Base-by-base conservation (phyloP, 2,888 invertebrate species). In the Lymantria monacha region DNA sequence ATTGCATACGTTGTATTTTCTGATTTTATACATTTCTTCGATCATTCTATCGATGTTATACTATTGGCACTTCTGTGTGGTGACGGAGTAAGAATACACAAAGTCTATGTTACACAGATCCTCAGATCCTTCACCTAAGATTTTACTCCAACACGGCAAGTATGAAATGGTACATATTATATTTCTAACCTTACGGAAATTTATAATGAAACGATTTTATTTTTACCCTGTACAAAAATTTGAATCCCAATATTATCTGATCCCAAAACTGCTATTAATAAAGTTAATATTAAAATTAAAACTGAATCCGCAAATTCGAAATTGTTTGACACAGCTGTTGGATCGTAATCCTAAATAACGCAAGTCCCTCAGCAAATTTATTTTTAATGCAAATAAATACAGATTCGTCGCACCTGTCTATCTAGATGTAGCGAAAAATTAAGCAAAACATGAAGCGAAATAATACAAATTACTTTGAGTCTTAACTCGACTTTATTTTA, bases 381-480 rank as follows among this genome's bases (percentile, higher is more conserved):
- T 86, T 87, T 87, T 87, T 86, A 85, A 87, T 87, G 85, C 87
- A 88, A 88, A 88, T 87, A 87, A 87, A 87, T 87, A 87, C 86
- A 87, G 85, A 81, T 83, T 85, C 80, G 81, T 85, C 85, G 83
- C 88, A 88, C 87, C 88, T 87, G 87, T 79, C 81, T 73, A 82
- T 81, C 84, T 83, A 78, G 81, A 74, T 84, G 84, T 82, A 79
- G 76, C 81, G 84, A 79, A 85, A 85, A 86, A 87, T 87, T 87
- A 85, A 84, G 85, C 81, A 73, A 79, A 85, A 83, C 82, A 83
- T 81, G 81, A 76, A 84, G 83, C 81, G 81, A 83, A 85, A 85
- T 85, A 85, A 86, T 87, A 85, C 80, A 85, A 85, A 86, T 85
- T 84, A 83, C 83, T 85, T 80, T 63, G 78, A 77, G 82, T 82